Evolutionary conservation across 2,797 vertebrate species (phyloP), one percentile per base, ranked within the genome.

Genomic region (Schizothorax lantsangensis): DNA sequence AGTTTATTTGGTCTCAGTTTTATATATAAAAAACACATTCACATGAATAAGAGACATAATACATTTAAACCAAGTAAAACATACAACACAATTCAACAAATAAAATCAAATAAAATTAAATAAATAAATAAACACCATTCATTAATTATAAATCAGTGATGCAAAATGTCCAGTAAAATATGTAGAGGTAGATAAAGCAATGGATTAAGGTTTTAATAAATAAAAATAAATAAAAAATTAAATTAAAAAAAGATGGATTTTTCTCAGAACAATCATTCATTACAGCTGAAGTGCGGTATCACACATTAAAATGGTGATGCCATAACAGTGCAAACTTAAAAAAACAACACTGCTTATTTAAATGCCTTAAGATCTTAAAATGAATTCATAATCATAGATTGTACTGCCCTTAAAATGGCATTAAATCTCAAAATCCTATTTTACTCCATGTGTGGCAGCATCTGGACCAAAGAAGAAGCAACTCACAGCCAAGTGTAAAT

Each of bases 1-100:
- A 43, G 89, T 95, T 95, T 96, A 95, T 94, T 96, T 93, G 81
- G 81, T 90, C 23, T 89, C 78, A 66, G 79, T 79, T 84, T 84
- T 91, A 88, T 86, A 87, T 82, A 75, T 89, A 86, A 88, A 84
- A 90, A 89, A 84, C 47, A 93, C 90, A 92, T 88, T 88, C 80
- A 89, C 66, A 89, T 90, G 9, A 83, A 72, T 23, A 84, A 87
- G 15, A 90, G 91, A 91, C 88, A 91, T 91, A 19, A 87, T 81
- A 92, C 90, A 74, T 85, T 26, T 81, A 86, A 92, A 92, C 3
- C 12, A 71, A 93, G 91, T 92, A 93, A 92, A n/a, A 89, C 91
- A 91, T 90, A 21, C 2, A 23, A 91, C 92, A 92, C 88, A 38
- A 90, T 52, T 84, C 8, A 64, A 85, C 59, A 19, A 80, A 88